Evolutionary conservation across 53 echinoderm and acorn worm genomes (phyloP).

Genomic region (Luidia sarsii): DNA sequence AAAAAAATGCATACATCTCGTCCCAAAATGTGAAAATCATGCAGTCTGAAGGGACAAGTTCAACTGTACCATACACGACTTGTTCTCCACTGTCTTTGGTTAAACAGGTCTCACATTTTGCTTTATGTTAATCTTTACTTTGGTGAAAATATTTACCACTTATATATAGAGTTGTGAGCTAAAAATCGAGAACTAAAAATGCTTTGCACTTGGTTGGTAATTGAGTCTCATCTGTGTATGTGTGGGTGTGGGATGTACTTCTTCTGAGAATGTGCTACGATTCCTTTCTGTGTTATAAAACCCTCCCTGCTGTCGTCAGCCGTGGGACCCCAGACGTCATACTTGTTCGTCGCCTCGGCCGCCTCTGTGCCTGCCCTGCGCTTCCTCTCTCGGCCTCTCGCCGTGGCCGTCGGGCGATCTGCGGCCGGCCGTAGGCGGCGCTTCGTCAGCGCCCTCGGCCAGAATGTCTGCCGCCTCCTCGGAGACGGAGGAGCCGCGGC

Average conservation of each 20-base stretch:
- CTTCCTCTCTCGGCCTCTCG: neutral
- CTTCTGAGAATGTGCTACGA: too few species aligned
- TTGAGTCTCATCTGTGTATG: neutral
- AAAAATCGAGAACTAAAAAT: neutral
- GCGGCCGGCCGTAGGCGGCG: neutral
- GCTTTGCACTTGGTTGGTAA: neutral
- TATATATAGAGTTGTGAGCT: conserved; percentile 25
- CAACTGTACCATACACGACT: conserved; percentile 1
- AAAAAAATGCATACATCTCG: conserved; percentile 47
- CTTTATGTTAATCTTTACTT: neutral
- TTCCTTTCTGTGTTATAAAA: too few species aligned
- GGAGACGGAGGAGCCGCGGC: conserved; percentile 32
- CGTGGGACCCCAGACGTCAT: conserved; percentile 29
- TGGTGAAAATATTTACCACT: conserved; percentile 34
- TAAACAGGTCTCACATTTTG: too few species aligned
- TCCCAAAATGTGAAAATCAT: conserved; percentile 35
- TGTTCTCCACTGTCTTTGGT: conserved; percentile 37
- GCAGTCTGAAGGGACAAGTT: conserved; percentile 12
- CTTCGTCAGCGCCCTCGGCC: neutral
- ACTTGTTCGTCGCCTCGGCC: conserved; percentile 3
- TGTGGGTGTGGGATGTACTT: too few species aligned
- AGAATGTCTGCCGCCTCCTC: conserved; percentile 17
- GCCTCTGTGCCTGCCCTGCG: neutral
- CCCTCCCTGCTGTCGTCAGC: too few species aligned
- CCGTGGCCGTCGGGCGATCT: neutral